A percentile compares a stretch with the other conserved stretches of the same genome.
Evolutionary conservation across 2,113 vertebrate species (phyloP).

Genomic region (Tyrannus savana): DNA sequence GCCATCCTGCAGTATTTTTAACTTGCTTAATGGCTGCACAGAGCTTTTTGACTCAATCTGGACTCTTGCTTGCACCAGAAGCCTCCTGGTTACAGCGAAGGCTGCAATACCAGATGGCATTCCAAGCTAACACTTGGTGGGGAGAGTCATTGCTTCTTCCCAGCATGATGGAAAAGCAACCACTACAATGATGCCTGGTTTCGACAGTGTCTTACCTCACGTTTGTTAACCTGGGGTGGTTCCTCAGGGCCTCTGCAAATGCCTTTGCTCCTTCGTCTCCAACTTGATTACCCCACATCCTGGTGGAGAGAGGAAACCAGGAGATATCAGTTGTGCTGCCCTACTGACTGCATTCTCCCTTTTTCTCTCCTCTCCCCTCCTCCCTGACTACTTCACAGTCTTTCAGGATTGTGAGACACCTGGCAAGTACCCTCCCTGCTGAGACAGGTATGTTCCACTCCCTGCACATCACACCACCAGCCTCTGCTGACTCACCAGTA

Average conservation of each 20-base stretch:
- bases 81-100: background rate
- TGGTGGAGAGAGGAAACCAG: conserved; percentile 61
- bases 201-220: conserved; percentile 79
- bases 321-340: background rate
- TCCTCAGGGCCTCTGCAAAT: conserved; percentile 87
- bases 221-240: conserved; percentile 83
- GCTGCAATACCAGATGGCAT: background rate
- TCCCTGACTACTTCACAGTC: background rate
- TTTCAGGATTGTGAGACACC: background rate
- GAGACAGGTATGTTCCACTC: background rate
- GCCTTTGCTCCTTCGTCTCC: conserved; percentile 90
- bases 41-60: background rate
- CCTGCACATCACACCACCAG: background rate
- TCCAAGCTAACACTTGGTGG: background rate
- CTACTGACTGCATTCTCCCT: background rate
- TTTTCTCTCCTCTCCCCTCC: background rate
- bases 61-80: background rate
- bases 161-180: background rate
- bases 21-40: background rate
- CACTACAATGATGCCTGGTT: background rate
- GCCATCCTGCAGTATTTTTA: background rate
- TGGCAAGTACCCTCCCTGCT: background rate
- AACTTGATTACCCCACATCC: conserved; percentile 96
- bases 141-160: background rate
- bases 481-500: background rate